Evolutionary conservation across 2,797 vertebrate species (phyloP), one percentile per base, ranked within the genome.

Genomic region (Brotula barbata): DNA sequence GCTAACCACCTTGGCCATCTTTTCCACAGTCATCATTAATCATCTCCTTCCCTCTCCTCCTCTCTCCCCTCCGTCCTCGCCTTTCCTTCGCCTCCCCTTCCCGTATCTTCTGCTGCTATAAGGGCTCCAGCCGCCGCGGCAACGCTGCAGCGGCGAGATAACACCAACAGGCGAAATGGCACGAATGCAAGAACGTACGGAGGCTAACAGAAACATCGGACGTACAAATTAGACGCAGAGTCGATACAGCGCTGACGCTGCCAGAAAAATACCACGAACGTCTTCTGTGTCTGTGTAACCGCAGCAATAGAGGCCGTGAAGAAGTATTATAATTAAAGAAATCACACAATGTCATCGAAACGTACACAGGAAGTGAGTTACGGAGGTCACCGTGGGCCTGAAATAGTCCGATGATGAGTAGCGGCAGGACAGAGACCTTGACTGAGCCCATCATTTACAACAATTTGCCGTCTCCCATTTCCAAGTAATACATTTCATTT

Each of bases 1-100:
- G 79, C 85, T 77, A 86, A 83, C 85, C 84, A 87, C 86, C 86
- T 85, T 90, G 87, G 85, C 84, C 69, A 85, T 85, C 78, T 84
- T 86, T 65, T 78, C 75, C 23, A 60, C 71, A 66, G 67, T 80
- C 71, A 75, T 82, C 79, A 88, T 90, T 85, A 86, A 86, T 89
- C 77, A 88, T 83, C 74, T 66, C 81, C 58, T 67, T 63, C 65
- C 58, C 65, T 67, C 62, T 20, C 55, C 52, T 62, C 31, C 37
- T 16, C 36, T 41, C 31, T 25, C 62, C 60, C 64, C 34, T 52
- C 39, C 55, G 55, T 46, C 53, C 37, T 65, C 61, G 42, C 67
- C 45, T 71, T 68, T 69, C 69, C 82, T 79, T 69, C 58, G 25
- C 51, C 57, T 43, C 33, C 73, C 37, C 63, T 44, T 33, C 25